Evolutionary conservation across 2,888 invertebrate genomes (phyloP), one percentile per base, ranked within the genome.

Genomic region (Tetragonisca angustula): DNA sequence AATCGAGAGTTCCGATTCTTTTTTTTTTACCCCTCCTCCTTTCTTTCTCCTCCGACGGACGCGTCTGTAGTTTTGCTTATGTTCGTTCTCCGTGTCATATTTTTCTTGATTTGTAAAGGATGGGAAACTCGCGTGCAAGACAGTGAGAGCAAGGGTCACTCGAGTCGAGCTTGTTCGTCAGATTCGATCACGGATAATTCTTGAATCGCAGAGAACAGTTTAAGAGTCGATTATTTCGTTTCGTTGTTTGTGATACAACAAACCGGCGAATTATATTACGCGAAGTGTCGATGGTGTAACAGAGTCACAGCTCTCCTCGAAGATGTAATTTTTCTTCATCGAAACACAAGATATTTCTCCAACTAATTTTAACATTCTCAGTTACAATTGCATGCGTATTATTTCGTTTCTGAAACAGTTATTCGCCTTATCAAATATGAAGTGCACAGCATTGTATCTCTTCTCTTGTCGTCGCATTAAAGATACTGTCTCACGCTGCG

Each of bases 101-200:
- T 56, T 36, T n/a, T 5, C n/a, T 5, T n/a, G 56, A 5, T 5
- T 56, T n/a, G 5, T 13, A n/a, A n/a, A 56, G 5, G n/a, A 4
- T 0, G 15, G 2, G 1, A 56, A 36, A 13, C 56, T n/a, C n/a
- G 2, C 9, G n/a, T 0, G 13, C 13, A 2, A 56, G n/a, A n/a
- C 21, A 56, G 43, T n/a, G 13, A n/a, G n/a, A 56, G n/a, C 15
- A 56, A 13, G n/a, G 56, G n/a, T 15, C 15, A 56, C n/a, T n/a
- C 4, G n/a, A 56, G 13, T n/a, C 4, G 13, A 56, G 4, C 5
- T 13, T n/a, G 2, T 56, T n/a, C 2, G 13, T 5, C 4, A n/a
- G n/a, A 56, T 56, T 56, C 2, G n/a, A n/a, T 56, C n/a, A n/a
- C 0, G 56, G 13, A n/a, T n/a, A 5, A n/a, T 13, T 13, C n/a